Percentiles rank a stretch among this genome's conserved stretches.
These are phyloP conservation scores for Dryobotodes eremita DNA, from an alignment of 2,888 invertebrate genomes.

Conservation along the genomic window DNA sequence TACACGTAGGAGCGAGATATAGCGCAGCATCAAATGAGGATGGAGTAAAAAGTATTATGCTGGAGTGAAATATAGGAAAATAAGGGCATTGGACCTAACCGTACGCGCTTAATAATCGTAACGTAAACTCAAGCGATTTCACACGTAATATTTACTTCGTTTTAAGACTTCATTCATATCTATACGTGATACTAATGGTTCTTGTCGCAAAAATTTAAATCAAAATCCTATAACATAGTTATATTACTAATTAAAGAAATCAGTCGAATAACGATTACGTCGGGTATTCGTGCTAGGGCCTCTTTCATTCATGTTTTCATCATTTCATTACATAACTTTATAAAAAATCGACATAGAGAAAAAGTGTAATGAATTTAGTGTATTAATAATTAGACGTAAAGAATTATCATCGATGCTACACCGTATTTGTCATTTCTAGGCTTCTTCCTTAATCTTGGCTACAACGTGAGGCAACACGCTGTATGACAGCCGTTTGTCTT, in stretches of 20 bases:
- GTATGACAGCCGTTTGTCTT: neutral
- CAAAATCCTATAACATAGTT: no score
- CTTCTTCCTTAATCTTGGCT: neutral
- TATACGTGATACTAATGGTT: no score
- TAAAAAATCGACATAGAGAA: neutral
- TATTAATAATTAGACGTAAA: neutral
- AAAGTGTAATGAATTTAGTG: neutral
- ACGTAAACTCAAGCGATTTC: neutral
- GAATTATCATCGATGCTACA: neutral
- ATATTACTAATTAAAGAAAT: neutral
- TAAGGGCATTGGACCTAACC: neutral
- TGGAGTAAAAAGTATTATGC: neutral
- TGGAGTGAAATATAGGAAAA: neutral
- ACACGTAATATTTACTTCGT: neutral
- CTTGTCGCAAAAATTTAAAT: no score
- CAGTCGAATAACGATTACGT: neutral
- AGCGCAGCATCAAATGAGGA: neutral
- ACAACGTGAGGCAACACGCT: neutral
- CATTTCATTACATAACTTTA: neutral
- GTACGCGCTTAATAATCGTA: neutral
- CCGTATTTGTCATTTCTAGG: neutral
- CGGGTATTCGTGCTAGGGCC: neutral
- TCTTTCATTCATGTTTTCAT: no score
- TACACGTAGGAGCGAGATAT: slow-evolving; percentile 1
- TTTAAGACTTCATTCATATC: neutral